A percentile compares a stretch with the other conserved stretches of the same genome.
phyloP scores from a whole-genome alignment of 2,888 invertebrate species.

The Caenorhabditis becei region DNA sequence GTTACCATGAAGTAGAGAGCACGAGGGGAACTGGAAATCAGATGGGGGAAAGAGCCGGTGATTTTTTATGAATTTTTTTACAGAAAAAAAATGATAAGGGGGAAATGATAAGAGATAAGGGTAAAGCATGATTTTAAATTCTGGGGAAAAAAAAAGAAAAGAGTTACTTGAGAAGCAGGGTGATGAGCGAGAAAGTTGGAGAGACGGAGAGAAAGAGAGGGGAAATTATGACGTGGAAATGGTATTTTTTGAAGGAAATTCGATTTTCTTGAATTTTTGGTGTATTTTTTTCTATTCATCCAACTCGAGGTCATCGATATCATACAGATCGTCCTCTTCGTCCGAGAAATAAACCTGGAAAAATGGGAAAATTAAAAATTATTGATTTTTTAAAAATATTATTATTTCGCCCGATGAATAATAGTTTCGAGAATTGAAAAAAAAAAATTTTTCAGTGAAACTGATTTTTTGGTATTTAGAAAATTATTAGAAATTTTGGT shows the following conservation, averaged over 20 bases:
- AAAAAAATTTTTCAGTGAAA: too few species aligned
- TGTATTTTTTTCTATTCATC: slow-evolving; percentile 23
- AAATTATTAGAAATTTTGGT: too few species aligned
- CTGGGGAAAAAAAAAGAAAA: slow-evolving; percentile 20
- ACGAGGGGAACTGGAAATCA: slow-evolving; percentile 1
- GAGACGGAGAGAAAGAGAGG: slow-evolving; percentile 7
- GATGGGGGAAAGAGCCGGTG: slow-evolving; percentile 10
- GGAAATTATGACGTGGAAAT: slow-evolving; percentile 31
- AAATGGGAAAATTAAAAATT: background rate
- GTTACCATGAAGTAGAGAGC: slow-evolving; percentile 49
- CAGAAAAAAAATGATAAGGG: slow-evolving; percentile 21
- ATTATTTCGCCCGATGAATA: too few species aligned
- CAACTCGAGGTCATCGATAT: slow-evolving; percentile 55
- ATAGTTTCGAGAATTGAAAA: too few species aligned
- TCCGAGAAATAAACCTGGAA: slow-evolving; percentile 73
- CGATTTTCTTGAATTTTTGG: background rate
- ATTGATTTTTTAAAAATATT: background rate
- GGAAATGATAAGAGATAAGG: slow-evolving; percentile 1
- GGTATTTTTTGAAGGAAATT: too few species aligned
- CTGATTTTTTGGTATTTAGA: too few species aligned
- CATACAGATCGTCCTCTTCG: slow-evolving; percentile 71
- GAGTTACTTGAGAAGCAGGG: background rate
- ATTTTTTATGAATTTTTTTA: slow-evolving; percentile 24
- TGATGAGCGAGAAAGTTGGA: slow-evolving; percentile 4
- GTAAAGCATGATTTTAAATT: slow-evolving; percentile 53